Evolutionary conservation across 2,888 invertebrate genomes (phyloP).

Genomic region (Stegophylla sp.): DNA sequence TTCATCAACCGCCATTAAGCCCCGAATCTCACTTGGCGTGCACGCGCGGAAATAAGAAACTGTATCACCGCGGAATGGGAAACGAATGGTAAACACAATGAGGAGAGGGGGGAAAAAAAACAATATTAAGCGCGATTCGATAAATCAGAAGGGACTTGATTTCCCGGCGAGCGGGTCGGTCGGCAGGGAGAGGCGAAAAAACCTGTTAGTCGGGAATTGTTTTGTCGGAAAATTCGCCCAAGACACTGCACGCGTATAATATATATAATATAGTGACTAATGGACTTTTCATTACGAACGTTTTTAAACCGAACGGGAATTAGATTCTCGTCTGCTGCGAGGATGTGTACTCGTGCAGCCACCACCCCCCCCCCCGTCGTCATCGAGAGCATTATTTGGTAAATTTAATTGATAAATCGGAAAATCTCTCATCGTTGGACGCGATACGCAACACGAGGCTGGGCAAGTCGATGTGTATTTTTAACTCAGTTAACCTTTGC

Average conservation of each 20-base stretch:
- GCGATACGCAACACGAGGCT: too few species aligned
- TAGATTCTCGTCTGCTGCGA: too few species aligned
- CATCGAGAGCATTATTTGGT: too few species aligned
- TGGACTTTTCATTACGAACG: background rate
- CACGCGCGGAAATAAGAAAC: slow-evolving; percentile 14
- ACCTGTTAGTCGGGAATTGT: background rate
- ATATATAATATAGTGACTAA: background rate
- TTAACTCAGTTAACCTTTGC: too few species aligned
- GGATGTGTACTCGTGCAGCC: too few species aligned
- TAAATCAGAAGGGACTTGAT: slow-evolving; percentile 39
- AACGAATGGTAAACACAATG: slow-evolving; percentile 16
- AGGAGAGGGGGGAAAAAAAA: background rate
- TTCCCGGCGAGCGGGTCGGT: background rate
- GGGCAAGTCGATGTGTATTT: too few species aligned
- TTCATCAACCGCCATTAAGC: slow-evolving; percentile 48
- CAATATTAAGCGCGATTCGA: slow-evolving; percentile 7
- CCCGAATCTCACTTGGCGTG: slow-evolving; percentile 35
- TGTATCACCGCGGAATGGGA: slow-evolving; percentile 20
- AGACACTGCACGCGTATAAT: too few species aligned
- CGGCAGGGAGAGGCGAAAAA: background rate
- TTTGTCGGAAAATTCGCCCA: background rate
- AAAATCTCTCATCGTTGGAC: too few species aligned
- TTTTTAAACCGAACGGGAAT: too few species aligned
- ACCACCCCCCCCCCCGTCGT: too few species aligned
- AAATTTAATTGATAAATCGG: too few species aligned